Evolutionary conservation across 2,888 invertebrate genomes (phyloP), one percentile per base, ranked within the genome.

Genomic region (Bembecia ichneumoniformis): DNA sequence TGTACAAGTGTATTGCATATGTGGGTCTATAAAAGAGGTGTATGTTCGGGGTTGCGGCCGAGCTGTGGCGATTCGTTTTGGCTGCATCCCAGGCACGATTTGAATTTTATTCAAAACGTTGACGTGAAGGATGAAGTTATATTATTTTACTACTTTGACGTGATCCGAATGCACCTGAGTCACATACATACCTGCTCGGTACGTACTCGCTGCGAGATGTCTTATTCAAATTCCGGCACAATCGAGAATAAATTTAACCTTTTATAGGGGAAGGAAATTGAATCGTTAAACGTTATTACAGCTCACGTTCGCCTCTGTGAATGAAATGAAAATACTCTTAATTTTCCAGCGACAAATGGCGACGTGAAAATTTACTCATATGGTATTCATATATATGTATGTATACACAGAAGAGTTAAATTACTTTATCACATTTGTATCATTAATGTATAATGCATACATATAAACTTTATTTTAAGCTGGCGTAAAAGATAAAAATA

Each of bases 21-120:
- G 28, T 28, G 28, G 28, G 9, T 46, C 20, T 72, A 68, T 73
- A 77, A 77, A 76, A 67, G 74, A 68, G 66, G 65, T 64, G 58
- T 59, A 54, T 55, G 63, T 47, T 52, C 46, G 36, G 28, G 45
- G 48, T 13, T 16, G n/a, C 4, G 46, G 50, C 54, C 55, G 62
- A 55, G 63, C 59, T 62, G 67, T 58, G 60, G 57, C 58, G 63
- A 63, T 62, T 64, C 63, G 66, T 69, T 74, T 77, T 82, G 82
- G 83, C 82, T 83, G 81, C 83, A 81, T 70, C 82, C 82, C 83
- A 83, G 74, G 71, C 86, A 86, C 84, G 86, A 82, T 79, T 78
- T 74, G 77, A 82, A 82, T 84, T 86, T 86, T 82, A 86, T 84
- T 86, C 84, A 84, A 82, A 84, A 82, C 77, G 84, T 77, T 82